These are phyloP conservation scores for Polydesmus complanatus DNA, from an alignment of 2,888 invertebrate species.

Conservation along the genomic window DNA sequence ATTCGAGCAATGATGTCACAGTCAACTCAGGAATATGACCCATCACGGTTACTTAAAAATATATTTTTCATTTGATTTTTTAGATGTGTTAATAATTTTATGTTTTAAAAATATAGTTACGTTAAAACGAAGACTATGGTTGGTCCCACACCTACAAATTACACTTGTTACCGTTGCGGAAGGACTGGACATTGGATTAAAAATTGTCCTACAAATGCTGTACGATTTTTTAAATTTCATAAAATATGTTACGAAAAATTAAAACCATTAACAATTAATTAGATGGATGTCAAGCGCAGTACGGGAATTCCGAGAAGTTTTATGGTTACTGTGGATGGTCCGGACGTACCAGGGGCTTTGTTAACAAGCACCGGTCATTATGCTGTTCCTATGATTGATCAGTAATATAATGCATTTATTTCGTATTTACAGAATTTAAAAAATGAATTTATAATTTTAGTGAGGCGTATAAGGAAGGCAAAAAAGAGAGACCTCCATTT, in stretches of 20 bases:
- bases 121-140: conserved; percentile 73
- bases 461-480: conserved; percentile 62
- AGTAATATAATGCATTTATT: conserved; percentile 42
- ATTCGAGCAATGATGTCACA: conserved; percentile 95
- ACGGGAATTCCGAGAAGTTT: conserved; percentile 96
- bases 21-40: conserved; percentile 92
- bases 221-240: conserved; percentile 26
- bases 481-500: conserved; percentile 53
- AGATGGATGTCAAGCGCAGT: conserved; percentile 69
- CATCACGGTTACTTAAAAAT: conserved; percentile 67
- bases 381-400: conserved; percentile 77
- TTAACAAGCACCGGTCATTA: conserved; percentile 75
- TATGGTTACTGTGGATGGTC: conserved; percentile 83
- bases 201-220: conserved; percentile 67
- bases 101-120: conserved; percentile 52
- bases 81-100: conserved; percentile 6
- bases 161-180: conserved; percentile 87
- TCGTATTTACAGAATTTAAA: neutral
- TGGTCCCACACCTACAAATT: conserved; percentile 78
- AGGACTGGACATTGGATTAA: conserved; percentile 95
- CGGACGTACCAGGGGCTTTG: conserved; percentile 77
- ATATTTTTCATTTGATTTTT: conserved; percentile 4
- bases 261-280: neutral
- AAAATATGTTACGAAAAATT: neutral
- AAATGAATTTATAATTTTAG: conserved; percentile 29